Evolutionary conservation across 2,797 vertebrate species (phyloP).

Genomic region (Hyperoplus immaculatus): DNA sequence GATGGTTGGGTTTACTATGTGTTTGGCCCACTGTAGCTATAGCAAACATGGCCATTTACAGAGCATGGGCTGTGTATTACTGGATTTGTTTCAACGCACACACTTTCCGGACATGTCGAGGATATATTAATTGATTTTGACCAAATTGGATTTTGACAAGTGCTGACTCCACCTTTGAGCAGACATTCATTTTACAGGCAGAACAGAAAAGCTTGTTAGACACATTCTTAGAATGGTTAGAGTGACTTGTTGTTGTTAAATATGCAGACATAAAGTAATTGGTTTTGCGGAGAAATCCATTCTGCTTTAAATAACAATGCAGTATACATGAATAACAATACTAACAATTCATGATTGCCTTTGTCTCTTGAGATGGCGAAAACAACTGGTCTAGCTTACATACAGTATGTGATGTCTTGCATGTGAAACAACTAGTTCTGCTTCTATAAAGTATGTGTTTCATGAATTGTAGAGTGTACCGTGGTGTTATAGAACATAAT

Average conservation of each 20-base stretch:
- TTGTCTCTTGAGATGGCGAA: neutral
- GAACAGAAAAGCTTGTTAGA: neutral
- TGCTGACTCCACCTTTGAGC: no score
- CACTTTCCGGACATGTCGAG: no score
- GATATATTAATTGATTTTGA: no score
- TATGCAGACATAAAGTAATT: neutral
- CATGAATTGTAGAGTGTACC: slow-evolving; percentile 29
- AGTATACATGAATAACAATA: neutral
- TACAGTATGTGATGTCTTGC: neutral
- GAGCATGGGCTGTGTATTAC: no score
- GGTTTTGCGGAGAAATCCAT: neutral
- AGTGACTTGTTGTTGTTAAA: neutral
- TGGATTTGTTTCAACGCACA: no score
- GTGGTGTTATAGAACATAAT: slow-evolving; percentile 54
- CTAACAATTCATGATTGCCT: neutral
- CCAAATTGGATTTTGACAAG: no score
- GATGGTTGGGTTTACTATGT: neutral
- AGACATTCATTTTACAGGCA: neutral
- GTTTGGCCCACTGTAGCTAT: neutral
- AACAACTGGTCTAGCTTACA: neutral
- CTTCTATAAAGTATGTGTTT: slow-evolving; percentile 7
- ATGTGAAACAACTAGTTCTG: slow-evolving; percentile 3
- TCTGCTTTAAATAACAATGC: neutral
- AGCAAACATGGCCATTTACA: no score
- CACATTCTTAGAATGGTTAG: neutral